Conservation (phyloP, 2,797 vertebrate species). For the Hylomyscus alleni region DNA sequence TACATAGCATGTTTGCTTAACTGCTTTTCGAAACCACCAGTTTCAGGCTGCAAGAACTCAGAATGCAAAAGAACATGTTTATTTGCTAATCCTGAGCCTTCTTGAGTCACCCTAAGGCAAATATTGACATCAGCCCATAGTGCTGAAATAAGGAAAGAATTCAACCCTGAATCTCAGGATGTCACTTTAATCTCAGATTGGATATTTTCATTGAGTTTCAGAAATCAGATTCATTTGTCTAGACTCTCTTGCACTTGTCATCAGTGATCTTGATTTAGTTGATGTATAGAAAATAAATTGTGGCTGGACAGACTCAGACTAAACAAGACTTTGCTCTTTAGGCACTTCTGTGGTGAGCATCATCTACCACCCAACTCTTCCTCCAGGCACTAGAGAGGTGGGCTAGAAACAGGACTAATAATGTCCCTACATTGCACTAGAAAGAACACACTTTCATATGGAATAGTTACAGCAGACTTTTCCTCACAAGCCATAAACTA, state of each 20-base stretch:
- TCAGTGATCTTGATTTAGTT: neutral
- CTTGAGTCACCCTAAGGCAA: neutral
- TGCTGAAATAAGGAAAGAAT: constrained; percentile 16
- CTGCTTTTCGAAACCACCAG: neutral
- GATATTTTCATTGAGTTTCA: neutral
- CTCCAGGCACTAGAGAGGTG: neutral
- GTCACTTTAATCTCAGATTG: neutral
- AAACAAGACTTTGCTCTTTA: neutral
- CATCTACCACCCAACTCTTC: too few relatives aligned
- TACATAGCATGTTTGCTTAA: neutral
- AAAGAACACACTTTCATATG: neutral
- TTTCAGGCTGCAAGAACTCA: neutral
- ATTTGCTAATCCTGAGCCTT: neutral
- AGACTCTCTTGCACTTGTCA: neutral
- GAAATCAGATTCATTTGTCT: neutral
- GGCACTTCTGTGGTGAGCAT: neutral
- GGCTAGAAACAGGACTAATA: accelerated
- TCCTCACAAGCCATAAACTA: neutral
- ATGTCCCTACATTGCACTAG: accelerated
- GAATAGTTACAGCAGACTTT: neutral
- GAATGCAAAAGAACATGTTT: neutral
- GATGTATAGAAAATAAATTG: neutral
- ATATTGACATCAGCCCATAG: neutral
- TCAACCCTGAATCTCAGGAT: neutral
- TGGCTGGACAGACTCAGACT: neutral